phyloP scores from a whole-genome alignment of 2,888 invertebrate genomes.

The Carpatolechia fugitivella region DNA sequence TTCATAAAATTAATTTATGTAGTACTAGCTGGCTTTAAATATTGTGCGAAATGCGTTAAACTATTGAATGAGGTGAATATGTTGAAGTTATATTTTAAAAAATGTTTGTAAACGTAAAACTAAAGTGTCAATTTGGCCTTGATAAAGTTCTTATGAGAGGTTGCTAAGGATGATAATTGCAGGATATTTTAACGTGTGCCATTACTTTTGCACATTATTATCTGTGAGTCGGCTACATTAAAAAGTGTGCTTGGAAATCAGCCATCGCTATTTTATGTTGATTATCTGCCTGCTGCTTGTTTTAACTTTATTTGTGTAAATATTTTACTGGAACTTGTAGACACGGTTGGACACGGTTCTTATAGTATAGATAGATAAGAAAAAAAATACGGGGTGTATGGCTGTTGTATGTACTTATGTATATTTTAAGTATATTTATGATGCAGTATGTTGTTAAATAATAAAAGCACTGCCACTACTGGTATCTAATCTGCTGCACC shows the following conservation, averaged over 20 bases:
- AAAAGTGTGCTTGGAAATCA: background rate
- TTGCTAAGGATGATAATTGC: background rate
- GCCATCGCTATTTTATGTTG: background rate
- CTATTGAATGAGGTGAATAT: background rate
- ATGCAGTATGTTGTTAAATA: no score
- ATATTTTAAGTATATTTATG: no score
- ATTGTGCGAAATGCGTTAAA: background rate
- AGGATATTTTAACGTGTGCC: background rate
- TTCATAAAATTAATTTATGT: slow-evolving; percentile 16
- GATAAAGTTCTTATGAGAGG: no score
- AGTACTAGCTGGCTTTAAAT: slow-evolving; percentile 1
- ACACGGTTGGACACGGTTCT: no score
- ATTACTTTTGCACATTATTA: background rate
- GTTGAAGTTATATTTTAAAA: background rate
- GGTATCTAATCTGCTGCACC: no score
- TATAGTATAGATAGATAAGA: no score
- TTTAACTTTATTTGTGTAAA: background rate
- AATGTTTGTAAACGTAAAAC: background rate
- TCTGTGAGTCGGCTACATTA: background rate
- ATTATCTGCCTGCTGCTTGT: background rate
- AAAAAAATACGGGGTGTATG: no score
- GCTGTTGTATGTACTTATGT: no score
- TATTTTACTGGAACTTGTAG: no score
- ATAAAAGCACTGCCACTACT: no score
- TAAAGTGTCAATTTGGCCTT: no score